These are phyloP conservation scores for Carcharodon carcharias DNA, from an alignment of 2,797 vertebrate species.

Conservation along the genomic window DNA sequence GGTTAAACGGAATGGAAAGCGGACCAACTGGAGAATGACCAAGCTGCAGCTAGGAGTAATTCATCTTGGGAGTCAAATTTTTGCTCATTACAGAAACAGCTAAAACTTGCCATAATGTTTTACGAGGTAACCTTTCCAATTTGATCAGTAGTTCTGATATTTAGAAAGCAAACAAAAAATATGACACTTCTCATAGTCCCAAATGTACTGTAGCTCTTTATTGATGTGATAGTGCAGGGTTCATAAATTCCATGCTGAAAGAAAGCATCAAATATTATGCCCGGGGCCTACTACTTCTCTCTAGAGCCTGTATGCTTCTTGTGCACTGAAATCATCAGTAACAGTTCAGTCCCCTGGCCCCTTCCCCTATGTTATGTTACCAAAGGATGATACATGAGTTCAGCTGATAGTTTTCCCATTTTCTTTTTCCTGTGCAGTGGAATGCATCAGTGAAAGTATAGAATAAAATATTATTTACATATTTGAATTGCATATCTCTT, in stretches of 20 bases:
- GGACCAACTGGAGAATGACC: background rate
- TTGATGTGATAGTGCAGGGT: background rate
- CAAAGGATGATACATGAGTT: background rate
- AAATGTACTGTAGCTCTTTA: conserved; percentile 10
- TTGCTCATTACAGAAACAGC: background rate
- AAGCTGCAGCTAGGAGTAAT: background rate
- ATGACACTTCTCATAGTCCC: background rate
- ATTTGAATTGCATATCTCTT: background rate
- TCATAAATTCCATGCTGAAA: background rate
- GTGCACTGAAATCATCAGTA: background rate
- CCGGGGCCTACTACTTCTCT: background rate
- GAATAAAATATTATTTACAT: background rate
- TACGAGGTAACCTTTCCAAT: background rate
- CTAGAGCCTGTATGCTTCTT: background rate
- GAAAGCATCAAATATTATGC: background rate
- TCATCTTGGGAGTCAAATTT: background rate
- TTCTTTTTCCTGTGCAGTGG: background rate
- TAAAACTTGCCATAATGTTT: background rate
- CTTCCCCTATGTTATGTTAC: too few relatives aligned
- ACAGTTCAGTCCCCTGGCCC: background rate
- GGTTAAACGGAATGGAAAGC: background rate
- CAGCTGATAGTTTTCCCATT: background rate
- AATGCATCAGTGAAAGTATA: too few relatives aligned
- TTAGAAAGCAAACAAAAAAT: background rate
- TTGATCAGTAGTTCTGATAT: background rate